phyloP scores from a whole-genome alignment of 2,113 vertebrate species.

The Lamprologus callipterus region DNA sequence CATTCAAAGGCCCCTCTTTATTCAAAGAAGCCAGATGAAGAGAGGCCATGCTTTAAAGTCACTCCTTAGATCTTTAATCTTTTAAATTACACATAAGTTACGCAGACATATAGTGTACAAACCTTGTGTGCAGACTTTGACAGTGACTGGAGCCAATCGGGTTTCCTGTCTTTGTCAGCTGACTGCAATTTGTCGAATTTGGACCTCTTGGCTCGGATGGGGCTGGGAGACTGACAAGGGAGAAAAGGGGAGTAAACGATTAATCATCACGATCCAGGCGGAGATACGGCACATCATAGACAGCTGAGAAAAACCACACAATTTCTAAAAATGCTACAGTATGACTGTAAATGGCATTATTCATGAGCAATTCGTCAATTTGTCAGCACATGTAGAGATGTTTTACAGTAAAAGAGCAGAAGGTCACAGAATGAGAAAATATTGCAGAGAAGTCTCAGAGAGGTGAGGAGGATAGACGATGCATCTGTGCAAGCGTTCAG shows the following conservation, averaged over 20 bases:
- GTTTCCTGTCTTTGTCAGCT: conserved; percentile 62
- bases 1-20: neutral
- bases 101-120: neutral
- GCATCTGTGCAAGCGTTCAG: conserved; percentile 46
- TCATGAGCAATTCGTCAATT: conserved; percentile 1
- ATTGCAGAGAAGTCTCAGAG: neutral
- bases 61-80: neutral
- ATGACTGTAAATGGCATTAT: conserved; percentile 15
- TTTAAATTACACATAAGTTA: neutral
- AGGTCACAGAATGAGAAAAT: conserved; percentile 3
- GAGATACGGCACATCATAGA: conserved; percentile 20
- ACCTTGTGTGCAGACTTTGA: conserved; percentile 71
- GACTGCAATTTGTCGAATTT: conserved; percentile 62
- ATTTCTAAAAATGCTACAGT: conserved; percentile 15
- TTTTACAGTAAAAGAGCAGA: conserved; percentile 12
- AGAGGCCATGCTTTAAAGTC: neutral
- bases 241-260: conserved; percentile 1
- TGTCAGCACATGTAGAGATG: conserved; percentile 7
- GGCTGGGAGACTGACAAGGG: conserved; percentile 64
- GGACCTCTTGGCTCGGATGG: conserved; percentile 59
- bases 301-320: conserved; percentile 15
- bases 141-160: conserved; percentile 66
- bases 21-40: neutral
- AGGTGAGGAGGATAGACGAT: conserved; percentile 16
- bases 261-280: neutral